Base-by-base conservation (phyloP, 2,888 invertebrate species). In the Argyresthia goedartella region DNA sequence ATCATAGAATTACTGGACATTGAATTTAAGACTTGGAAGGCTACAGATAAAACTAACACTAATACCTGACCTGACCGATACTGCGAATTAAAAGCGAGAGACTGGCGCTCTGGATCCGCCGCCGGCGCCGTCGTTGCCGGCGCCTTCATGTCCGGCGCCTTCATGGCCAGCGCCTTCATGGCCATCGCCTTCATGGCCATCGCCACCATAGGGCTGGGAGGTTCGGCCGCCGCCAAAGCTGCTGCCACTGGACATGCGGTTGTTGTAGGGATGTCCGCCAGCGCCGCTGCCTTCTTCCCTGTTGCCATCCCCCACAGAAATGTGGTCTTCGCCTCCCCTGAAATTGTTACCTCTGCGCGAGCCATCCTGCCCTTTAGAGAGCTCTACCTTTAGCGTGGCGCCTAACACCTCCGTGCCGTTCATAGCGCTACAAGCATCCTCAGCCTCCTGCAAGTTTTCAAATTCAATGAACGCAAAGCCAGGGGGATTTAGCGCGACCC, bases 401-500 rank as follows among this genome's bases (percentile, higher is more conserved):
- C 96, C 96, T 87, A 95, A 88, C 71, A 96, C 90, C 77, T 95
- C 95, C 59, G 93, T 91, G 58, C 96, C 96, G 69, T 96, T 96
- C 87, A 96, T 90, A 69, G 92, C 93, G 77, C 92, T 93, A 85
- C 95, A 95, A 57, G 96, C 96, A 69, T 93, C 92, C 75, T 95
- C 95, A 42, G 96, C 96, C 84, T 96, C 96, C 71, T 93, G 92
- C 76, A 92, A 90, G 81, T 93, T 94, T 75, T 93, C 92, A 82
- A 95, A 97, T 87, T 96, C 96, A 76, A 96, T 94, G 88, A 96
- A 96, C 59, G 96, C 96, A 84, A 96, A 97, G 69, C 96, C 96
- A 62, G 96, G 96, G 62, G 96, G 96, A 84, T 96, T 96, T 79
- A 96, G 94, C 62, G 96, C 96, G 64, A 95, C 95, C 96, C 96